A percentile compares a stretch with the other conserved stretches of the same genome.
Conservation (phyloP, 2,113 vertebrate species). For the Thermophis baileyi region DNA sequence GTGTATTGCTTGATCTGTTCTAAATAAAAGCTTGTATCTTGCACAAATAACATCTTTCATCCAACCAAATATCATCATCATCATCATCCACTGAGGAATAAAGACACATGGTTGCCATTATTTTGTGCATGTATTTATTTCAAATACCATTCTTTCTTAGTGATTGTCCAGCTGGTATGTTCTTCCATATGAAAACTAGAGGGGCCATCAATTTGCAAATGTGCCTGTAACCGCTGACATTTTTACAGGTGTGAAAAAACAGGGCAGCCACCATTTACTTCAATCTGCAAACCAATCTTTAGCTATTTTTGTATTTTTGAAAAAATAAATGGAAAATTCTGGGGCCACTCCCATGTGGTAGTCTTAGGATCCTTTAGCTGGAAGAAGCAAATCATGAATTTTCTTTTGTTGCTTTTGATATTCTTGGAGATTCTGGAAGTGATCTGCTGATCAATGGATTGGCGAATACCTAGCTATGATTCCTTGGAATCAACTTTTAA, state of each 20-base stretch:
- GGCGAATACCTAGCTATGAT: background rate
- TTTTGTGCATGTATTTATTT: background rate
- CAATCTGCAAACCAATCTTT: background rate
- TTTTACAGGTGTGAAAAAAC: background rate
- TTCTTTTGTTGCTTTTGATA: background rate
- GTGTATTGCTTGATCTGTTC: background rate
- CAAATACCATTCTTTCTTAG: background rate
- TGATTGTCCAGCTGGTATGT: background rate
- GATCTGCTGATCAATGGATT: background rate
- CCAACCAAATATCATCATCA: background rate
- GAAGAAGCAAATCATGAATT: background rate
- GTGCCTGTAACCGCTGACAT: background rate
- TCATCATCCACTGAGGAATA: background rate
- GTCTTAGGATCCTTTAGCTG: background rate
- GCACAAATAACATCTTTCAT: background rate
- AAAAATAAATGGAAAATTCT: background rate
- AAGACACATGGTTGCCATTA: background rate
- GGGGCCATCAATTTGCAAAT: background rate
- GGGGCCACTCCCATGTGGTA: background rate
- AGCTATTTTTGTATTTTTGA: background rate
- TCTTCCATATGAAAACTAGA: background rate
- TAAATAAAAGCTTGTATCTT: background rate
- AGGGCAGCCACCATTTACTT: background rate
- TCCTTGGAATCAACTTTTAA: background rate
- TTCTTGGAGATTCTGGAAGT: background rate